phyloP scores from a whole-genome alignment of 1,140 invertebrate species.

The Pteromalus puparum region DNA sequence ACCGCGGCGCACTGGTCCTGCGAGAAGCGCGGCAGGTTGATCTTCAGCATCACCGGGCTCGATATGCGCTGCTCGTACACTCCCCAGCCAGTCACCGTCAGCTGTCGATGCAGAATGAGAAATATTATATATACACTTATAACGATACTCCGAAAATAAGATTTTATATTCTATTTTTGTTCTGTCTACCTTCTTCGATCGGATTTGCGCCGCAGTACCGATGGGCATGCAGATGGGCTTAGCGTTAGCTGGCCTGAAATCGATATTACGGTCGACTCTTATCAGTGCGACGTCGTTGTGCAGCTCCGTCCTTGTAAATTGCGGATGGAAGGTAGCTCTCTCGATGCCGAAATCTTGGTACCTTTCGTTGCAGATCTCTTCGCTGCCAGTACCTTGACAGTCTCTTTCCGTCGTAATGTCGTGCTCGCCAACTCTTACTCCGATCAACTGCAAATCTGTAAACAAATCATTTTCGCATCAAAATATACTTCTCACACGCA shows the following conservation, averaged over 20 bases:
- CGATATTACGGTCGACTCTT: slow-evolving; percentile 73
- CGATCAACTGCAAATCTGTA: slow-evolving; percentile 54
- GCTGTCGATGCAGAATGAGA: slow-evolving; percentile 49
- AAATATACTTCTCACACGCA: too few relatives aligned
- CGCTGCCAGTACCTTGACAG: slow-evolving; percentile 75
- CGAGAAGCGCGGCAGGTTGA: slow-evolving; percentile 72
- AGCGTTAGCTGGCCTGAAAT: slow-evolving; percentile 74
- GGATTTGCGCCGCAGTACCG: slow-evolving; percentile 59
- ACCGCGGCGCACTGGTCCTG: slow-evolving; percentile 70
- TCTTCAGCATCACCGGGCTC: slow-evolving; percentile 75
- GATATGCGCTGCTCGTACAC: slow-evolving; percentile 73
- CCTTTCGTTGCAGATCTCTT: slow-evolving; percentile 75
- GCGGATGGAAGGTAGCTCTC: slow-evolving; percentile 75
- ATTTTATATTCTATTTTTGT: too few relatives aligned
- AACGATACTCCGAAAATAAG: too few relatives aligned
- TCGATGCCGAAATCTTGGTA: slow-evolving; percentile 79
- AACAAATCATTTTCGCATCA: background rate
- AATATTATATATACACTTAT: background rate
- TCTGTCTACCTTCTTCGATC: slow-evolving; percentile 58
- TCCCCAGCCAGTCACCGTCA: slow-evolving; percentile 79
- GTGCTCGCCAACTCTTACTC: slow-evolving; percentile 80
- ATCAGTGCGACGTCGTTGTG: slow-evolving; percentile 81
- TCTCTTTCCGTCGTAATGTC: slow-evolving; percentile 77
- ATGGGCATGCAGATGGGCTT: slow-evolving; percentile 79
- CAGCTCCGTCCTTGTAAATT: slow-evolving; percentile 72